Conservation (phyloP, 2,888 invertebrate genomes). For the Agrotis clavis region DNA sequence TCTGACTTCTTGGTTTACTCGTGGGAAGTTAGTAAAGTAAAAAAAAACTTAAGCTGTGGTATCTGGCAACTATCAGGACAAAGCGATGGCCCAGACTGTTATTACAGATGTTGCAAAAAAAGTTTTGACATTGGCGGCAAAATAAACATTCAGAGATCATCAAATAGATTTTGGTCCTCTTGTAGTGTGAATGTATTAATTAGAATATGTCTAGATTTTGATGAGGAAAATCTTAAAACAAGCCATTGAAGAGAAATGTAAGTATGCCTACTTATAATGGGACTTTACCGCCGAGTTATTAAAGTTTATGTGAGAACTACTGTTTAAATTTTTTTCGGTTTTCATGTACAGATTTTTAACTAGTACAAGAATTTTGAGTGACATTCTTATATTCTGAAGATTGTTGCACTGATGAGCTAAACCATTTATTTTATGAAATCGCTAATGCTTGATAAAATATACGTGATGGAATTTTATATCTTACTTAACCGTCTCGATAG, state of each 20-base stretch:
- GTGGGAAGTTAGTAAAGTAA: conserved; percentile 51
- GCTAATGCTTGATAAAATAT: conserved; percentile 41
- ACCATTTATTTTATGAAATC: conserved; percentile 22
- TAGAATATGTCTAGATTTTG: background rate
- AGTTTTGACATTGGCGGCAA: conserved; percentile 1
- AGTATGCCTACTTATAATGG: background rate
- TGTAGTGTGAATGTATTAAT: background rate
- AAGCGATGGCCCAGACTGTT: conserved; percentile 18
- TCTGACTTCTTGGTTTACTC: conserved; percentile 44
- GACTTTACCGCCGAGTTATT: background rate
- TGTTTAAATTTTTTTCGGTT: conserved; percentile 20
- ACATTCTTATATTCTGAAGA: background rate
- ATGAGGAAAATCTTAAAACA: background rate
- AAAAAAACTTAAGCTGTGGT: conserved; percentile 11
- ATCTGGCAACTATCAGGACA: conserved; percentile 5
- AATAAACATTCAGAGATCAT: background rate
- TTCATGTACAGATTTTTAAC: background rate
- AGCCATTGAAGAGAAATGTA: background rate
- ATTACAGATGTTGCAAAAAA: conserved; percentile 35
- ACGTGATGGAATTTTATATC: conserved; percentile 47
- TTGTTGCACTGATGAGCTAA: background rate
- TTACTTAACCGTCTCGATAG: conserved; percentile 43
- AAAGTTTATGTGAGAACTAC: conserved; percentile 17
- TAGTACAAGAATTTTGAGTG: background rate
- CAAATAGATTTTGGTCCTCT: conserved; percentile 14